Conservation (phyloP, 2,888 invertebrate species). For the Leucophenga maculata region DNA sequence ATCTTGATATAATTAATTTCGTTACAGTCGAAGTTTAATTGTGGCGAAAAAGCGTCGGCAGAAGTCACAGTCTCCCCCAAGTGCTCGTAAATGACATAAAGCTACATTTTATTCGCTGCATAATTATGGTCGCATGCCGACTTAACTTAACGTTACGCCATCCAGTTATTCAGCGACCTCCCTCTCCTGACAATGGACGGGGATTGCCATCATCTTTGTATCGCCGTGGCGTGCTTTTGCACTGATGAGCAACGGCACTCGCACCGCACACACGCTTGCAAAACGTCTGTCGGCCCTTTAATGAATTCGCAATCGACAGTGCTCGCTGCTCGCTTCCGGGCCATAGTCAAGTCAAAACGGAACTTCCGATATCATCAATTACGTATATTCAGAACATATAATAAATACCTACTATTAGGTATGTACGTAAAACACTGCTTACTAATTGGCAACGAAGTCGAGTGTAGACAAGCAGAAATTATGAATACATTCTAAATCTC, state of each 20-base stretch:
- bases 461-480: neutral
- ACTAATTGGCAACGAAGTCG: neutral
- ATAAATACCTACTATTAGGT: too few relatives aligned
- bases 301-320: conserved; percentile 3
- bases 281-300: too few relatives aligned
- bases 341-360: conserved; percentile 1
- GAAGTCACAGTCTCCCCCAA: conserved; percentile 34
- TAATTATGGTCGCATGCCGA: conserved; percentile 41
- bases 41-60: conserved; percentile 39
- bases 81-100: conserved; percentile 52
- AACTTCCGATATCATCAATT: conserved; percentile 43
- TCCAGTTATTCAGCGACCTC: too few relatives aligned
- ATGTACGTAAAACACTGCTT: too few relatives aligned
- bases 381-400: conserved; percentile 15
- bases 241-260: too few relatives aligned
- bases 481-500: neutral
- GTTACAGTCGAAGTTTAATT: conserved; percentile 50
- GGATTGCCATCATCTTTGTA: neutral
- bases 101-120: conserved; percentile 49
- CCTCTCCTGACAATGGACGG: neutral
- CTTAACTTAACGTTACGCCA: neutral
- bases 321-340: neutral
- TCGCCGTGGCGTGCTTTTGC: too few relatives aligned
- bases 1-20: conserved; percentile 57
- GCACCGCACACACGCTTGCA: too few relatives aligned